Percentiles rank a stretch among this genome's conserved stretches.
Conservation (phyloP, 2,113 vertebrate genomes). For the Thymallus thymallus region DNA sequence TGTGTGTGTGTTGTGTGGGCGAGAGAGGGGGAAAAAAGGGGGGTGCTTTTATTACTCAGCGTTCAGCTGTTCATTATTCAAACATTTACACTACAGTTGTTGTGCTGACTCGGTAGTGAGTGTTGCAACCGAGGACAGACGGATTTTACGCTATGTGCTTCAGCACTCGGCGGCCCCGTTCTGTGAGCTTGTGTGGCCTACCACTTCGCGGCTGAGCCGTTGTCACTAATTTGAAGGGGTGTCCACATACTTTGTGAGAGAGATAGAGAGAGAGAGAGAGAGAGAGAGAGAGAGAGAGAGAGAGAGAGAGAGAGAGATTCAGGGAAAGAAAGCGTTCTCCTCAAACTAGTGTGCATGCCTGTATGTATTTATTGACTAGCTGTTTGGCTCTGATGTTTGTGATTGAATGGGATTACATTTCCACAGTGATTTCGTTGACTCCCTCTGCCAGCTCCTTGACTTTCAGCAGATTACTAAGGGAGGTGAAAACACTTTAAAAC, state of each 20-base stretch:
- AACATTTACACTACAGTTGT: slow-evolving; percentile 2
- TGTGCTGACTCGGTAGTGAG: too few relatives aligned
- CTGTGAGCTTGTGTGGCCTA: too few relatives aligned
- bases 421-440: background rate
- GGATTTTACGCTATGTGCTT: too few relatives aligned
- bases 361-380: slow-evolving; percentile 9
- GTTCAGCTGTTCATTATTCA: slow-evolving; percentile 50
- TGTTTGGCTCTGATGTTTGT: background rate
- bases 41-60: slow-evolving; percentile 31
- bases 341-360: background rate
- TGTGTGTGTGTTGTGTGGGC: slow-evolving; percentile 7
- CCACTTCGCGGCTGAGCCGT: too few relatives aligned
- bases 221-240: too few relatives aligned
- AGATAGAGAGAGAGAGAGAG: too few relatives aligned
- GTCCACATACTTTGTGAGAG: background rate
- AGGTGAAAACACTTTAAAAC: slow-evolving; percentile 2
- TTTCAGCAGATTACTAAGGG: slow-evolving; percentile 33
- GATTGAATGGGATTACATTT: slow-evolving; percentile 12
- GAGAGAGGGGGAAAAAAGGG: slow-evolving; percentile 22
- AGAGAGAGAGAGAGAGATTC: background rate
- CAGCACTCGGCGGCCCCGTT: too few relatives aligned
- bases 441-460: background rate
- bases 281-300: too few relatives aligned
- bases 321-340: background rate
- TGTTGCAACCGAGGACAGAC: too few relatives aligned